Evolutionary conservation across 2,113 vertebrate genomes (phyloP).

Genomic region (Limnothrissa miodon): DNA sequence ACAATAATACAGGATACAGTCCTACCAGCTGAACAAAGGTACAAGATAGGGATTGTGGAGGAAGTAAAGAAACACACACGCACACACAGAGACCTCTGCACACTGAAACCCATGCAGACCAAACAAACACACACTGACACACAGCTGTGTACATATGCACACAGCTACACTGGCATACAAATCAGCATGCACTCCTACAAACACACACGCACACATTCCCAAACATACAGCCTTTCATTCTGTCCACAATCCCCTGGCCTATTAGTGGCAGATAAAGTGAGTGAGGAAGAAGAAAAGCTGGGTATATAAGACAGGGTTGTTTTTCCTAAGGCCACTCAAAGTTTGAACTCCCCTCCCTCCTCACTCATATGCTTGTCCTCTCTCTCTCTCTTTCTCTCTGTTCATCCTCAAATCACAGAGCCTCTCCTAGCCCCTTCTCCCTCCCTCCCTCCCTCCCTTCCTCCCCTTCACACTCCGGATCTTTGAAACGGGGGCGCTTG

Average conservation of each 20-base stretch:
- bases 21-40: conserved; percentile 83
- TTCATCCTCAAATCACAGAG: neutral
- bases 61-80: conserved; percentile 63
- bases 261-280: conserved; percentile 67
- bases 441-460: neutral
- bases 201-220: conserved; percentile 43
- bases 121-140: conserved; percentile 34
- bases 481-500: no score
- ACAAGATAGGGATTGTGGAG: conserved; percentile 73
- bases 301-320: conserved; percentile 60
- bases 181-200: conserved; percentile 43
- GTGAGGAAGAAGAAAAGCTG: conserved; percentile 63
- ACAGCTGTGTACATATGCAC: conserved; percentile 25
- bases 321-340: conserved; percentile 74
- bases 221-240: conserved; percentile 57
- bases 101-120: conserved; percentile 42
- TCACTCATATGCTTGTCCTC: conserved; percentile 47
- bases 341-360: conserved; percentile 58
- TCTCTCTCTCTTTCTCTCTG: conserved; percentile 24
- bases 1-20: conserved; percentile 82
- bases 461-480: neutral
- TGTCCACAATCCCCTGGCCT: conserved; percentile 67
- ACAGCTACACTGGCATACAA: conserved; percentile 49
- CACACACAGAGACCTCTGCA: conserved; percentile 54
- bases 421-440: neutral